Evolutionary conservation across 2,888 invertebrate genomes (phyloP).

Genomic region (Trichogramma evanescens): DNA sequence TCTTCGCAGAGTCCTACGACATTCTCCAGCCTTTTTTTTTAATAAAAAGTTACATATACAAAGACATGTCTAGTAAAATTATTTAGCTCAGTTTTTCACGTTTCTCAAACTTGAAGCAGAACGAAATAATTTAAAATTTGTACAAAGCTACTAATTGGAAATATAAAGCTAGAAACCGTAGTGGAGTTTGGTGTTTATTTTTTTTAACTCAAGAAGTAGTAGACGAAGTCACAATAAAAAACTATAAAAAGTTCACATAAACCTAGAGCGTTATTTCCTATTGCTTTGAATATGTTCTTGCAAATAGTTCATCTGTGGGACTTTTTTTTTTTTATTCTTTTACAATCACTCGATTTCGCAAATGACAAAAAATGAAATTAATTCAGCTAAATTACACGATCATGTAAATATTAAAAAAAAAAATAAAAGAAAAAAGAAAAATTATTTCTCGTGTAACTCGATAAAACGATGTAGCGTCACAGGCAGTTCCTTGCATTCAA

Average conservation of each 20-base stretch:
- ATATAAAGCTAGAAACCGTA: too few relatives aligned
- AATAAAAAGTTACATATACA: conserved; percentile 17
- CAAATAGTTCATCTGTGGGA: not conserved
- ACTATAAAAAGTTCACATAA: too few relatives aligned
- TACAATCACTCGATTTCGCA: not conserved
- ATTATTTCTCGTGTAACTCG: conserved; percentile 35
- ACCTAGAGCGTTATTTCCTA: not conserved
- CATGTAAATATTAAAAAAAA: not conserved
- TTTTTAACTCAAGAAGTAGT: not conserved
- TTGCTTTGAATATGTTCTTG: not conserved
- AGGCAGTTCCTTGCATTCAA: conserved; percentile 45
- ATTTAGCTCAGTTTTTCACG: too few relatives aligned
- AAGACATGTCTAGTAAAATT: not conserved
- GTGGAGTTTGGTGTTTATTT: not conserved
- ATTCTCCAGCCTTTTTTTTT: conserved; percentile 17
- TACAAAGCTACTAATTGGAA: too few relatives aligned
- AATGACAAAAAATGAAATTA: not conserved
- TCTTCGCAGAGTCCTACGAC: conserved; percentile 10
- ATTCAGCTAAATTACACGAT: not conserved
- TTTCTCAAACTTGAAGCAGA: too few relatives aligned
- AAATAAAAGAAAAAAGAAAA: not conserved
- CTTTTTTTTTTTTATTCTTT: conserved; percentile 1
- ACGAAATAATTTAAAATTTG: too few relatives aligned
- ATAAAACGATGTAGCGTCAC: conserved; percentile 38
- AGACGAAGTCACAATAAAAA: too few relatives aligned